Evolutionary conservation across 2,888 invertebrate genomes (phyloP), one percentile per base, ranked within the genome.

Genomic region (Synergus laeviventris): DNA sequence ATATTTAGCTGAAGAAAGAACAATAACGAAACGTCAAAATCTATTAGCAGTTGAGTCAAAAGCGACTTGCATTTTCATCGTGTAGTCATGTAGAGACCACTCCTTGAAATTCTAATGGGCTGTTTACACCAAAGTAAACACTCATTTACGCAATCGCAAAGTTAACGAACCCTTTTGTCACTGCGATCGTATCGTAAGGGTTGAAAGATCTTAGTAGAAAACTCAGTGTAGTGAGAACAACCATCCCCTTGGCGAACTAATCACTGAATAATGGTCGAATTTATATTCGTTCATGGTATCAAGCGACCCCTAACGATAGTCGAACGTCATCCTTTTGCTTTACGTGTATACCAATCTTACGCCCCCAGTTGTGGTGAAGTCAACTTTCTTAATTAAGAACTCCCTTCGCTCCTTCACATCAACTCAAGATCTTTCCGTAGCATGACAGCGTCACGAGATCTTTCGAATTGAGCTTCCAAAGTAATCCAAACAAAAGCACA

Each of bases 251-350:
- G 36, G 60, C 70, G 74, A 84, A 85, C 84, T 86, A 84, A 86
- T 87, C 84, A 84, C 82, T 83, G 83, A 80, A 87, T 87, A 87
- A 87, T 87, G 81, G 84, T 82, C 84, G 83, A 83, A 87, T 87
- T 87, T 87, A 85, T 87, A 87, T 87, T 87, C 87, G 84, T 78
- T 81, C 80, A 80, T 74, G 76, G 78, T 81, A 80, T 70, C 78
- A 73, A 75, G 66, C 78, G 45, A 73, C 74, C 79, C 81, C 76
- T 77, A 73, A 74, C 76, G 80, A 64, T 82, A 76, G 75, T 78
- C 54, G 76, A 82, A 86, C 82, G 82, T 83, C 83, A 82, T 62
- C 74, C 78, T 78, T 81, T 79, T 21, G 21, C 56, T 56, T 18
- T 77, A 79, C 49, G 70, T 39, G 73, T 79, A n/a, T n/a, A 80